A percentile compares a stretch with the other conserved stretches of the same genome.
Evolutionary conservation across 2,888 invertebrate species (phyloP).

Genomic region (Scelioninae gen. 1): DNA sequence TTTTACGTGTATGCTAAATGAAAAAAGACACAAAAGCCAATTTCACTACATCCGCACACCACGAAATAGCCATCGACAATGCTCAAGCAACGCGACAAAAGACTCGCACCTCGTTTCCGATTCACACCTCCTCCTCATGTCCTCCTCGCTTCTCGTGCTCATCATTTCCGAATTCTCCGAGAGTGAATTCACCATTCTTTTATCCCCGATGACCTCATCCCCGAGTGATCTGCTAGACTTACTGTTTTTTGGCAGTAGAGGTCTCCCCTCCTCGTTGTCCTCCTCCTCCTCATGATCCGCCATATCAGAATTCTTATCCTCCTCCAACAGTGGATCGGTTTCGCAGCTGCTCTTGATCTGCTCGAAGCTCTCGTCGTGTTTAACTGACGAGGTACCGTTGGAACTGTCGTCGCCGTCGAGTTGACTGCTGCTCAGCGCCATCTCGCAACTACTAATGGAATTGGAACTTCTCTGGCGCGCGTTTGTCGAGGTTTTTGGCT

Average conservation of each 20-base stretch:
- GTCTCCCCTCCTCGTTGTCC: conserved; percentile 30
- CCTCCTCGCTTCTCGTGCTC: conserved; percentile 46
- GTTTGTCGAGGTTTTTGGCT: conserved; percentile 72
- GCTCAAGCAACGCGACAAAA: neutral
- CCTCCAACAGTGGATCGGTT: conserved; percentile 53
- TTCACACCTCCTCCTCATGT: conserved; percentile 65
- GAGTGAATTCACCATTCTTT: conserved; percentile 29
- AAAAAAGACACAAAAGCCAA: too few relatives aligned
- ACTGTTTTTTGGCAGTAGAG: conserved; percentile 18
- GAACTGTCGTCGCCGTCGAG: conserved; percentile 79
- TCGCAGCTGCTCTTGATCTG: conserved; percentile 33
- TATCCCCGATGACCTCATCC: conserved; percentile 51
- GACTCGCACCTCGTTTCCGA: conserved; percentile 72
- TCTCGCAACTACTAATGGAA: conserved; percentile 83
- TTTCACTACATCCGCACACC: too few relatives aligned
- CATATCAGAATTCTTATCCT: conserved; percentile 40
- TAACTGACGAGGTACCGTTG: conserved; percentile 73
- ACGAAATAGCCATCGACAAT: neutral
- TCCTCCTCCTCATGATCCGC: conserved; percentile 11
- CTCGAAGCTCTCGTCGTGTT: conserved; percentile 62
- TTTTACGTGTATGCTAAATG: too few relatives aligned
- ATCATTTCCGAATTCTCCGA: conserved; percentile 13
- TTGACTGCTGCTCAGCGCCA: conserved; percentile 81
- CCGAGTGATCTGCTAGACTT: conserved; percentile 72
- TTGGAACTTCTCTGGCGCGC: conserved; percentile 81